Conservation (phyloP, 2,113 vertebrate genomes). For the Apistogramma diplotaenia region DNA sequence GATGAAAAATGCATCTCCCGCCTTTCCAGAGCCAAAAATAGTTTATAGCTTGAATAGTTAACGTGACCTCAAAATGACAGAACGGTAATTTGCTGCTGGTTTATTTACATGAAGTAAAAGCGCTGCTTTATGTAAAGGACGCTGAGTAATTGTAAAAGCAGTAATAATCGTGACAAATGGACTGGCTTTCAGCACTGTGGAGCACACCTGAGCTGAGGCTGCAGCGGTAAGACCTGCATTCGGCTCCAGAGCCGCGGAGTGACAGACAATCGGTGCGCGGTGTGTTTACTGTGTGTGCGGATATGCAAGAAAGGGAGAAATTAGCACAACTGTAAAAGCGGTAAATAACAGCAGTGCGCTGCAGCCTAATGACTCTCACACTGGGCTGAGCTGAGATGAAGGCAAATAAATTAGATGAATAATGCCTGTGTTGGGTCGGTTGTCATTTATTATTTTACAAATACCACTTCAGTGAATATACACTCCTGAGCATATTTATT, state of each 20-base stretch:
- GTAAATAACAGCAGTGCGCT: not conserved
- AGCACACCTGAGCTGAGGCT: not conserved
- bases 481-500: not conserved
- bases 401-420: not conserved
- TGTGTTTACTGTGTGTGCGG: not conserved
- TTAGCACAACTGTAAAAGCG: not conserved
- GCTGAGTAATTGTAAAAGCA: not conserved
- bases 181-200: not conserved
- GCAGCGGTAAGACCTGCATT: not conserved
- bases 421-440: not conserved
- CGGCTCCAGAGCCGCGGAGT: no score
- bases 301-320: not conserved
- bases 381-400: not conserved
- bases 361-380: not conserved
- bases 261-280: no score
- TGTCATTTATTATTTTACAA: not conserved
- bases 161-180: not conserved
- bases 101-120: constrained; percentile 1
- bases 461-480: not conserved
- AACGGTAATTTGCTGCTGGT: not conserved
- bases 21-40: constrained; percentile 39
- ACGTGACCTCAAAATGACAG: constrained; percentile 42
- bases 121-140: not conserved
- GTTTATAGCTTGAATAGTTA: constrained; percentile 11
- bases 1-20: constrained; percentile 51